Conservation (phyloP, 2,797 vertebrate genomes). For the Remorina albescens region DNA sequence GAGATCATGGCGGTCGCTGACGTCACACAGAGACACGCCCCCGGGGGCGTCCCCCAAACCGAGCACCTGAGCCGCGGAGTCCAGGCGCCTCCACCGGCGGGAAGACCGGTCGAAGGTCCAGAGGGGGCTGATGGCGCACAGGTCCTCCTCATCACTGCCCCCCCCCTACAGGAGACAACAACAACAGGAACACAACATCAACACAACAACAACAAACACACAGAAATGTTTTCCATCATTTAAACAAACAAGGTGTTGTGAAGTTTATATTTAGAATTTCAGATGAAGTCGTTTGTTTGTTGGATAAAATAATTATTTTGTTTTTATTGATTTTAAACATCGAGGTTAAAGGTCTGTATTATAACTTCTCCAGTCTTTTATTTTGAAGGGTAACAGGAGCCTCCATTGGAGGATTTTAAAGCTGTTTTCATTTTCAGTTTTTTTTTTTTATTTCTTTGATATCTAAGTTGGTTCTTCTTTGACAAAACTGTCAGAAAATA, state of each 20-base stretch:
- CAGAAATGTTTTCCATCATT: neutral
- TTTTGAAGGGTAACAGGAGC: too few species aligned
- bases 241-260: neutral
- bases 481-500: too few species aligned
- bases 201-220: neutral
- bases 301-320: neutral
- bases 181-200: too few species aligned
- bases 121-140: constrained; percentile 88
- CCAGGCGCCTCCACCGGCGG: constrained; percentile 83
- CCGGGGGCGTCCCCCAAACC: constrained; percentile 53
- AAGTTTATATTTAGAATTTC: neutral
- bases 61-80: constrained; percentile 64
- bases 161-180: constrained; percentile 81
- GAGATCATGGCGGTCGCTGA: constrained; percentile 78
- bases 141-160: constrained; percentile 86
- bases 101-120: constrained; percentile 87
- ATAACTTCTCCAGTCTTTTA: too few species aligned
- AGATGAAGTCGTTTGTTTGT: neutral
- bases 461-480: too few species aligned
- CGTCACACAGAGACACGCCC: constrained; percentile 51
- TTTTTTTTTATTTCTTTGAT: too few species aligned
- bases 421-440: too few species aligned
- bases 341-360: too few species aligned
- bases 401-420: too few species aligned
- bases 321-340: too few species aligned